phyloP scores from a whole-genome alignment of 2,888 invertebrate genomes.

The Glomeris marginata region DNA sequence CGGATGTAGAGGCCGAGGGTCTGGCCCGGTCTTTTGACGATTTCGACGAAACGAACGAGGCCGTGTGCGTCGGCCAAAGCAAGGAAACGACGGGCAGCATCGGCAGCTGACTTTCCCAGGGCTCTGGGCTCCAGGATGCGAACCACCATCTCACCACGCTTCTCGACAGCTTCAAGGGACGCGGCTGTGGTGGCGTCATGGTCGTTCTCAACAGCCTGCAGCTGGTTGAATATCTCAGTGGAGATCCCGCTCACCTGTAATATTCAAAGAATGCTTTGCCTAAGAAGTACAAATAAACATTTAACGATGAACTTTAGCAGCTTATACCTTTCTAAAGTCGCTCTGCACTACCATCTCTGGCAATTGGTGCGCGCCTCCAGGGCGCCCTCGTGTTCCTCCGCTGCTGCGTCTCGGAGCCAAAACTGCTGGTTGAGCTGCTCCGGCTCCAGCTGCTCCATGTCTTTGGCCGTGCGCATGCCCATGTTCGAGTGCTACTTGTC shows the following conservation, averaged over 20 bases:
- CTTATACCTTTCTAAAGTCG: conserved; percentile 70
- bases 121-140: conserved; percentile 74
- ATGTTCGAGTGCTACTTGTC: no score
- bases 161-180: conserved; percentile 80
- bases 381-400: conserved; percentile 7
- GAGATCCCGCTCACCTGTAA: conserved; percentile 83
- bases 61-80: conserved; percentile 59
- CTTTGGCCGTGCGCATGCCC: no score
- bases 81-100: conserved; percentile 74
- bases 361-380: conserved; percentile 3
- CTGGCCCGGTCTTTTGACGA: conserved; percentile 97
- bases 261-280: no score
- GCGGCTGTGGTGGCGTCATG: conserved; percentile 86
- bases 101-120: conserved; percentile 70
- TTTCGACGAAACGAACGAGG: conserved; percentile 84
- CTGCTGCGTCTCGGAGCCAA: conserved; percentile 8
- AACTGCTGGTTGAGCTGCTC: background rate
- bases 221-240: conserved; percentile 91
- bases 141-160: conserved; percentile 83
- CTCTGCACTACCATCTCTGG: conserved; percentile 55
- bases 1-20: conserved; percentile 94
- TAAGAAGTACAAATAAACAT: background rate
- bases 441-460: conserved; percentile 1
- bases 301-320: background rate
- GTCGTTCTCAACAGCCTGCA: conserved; percentile 91